phyloP scores from a whole-genome alignment of 2,113 vertebrate genomes.

The Saccopteryx leptura region DNA sequence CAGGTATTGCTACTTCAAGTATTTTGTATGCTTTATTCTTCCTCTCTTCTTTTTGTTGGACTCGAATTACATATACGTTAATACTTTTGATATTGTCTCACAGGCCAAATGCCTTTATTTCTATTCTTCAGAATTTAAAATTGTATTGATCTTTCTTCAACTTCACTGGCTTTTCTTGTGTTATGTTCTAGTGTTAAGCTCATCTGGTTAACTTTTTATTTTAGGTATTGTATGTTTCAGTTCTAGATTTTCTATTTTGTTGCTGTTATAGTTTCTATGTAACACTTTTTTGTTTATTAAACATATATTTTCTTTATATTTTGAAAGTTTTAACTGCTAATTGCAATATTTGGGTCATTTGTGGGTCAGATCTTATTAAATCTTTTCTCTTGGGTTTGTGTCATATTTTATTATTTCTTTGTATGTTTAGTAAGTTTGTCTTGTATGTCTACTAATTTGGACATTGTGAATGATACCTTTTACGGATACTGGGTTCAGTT shows the following conservation, averaged over 20 bases:
- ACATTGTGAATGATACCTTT: background rate
- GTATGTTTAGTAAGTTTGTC: background rate
- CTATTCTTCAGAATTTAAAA: background rate
- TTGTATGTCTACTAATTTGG: background rate
- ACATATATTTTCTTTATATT: conserved; percentile 1
- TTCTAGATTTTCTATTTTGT: background rate
- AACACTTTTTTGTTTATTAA: background rate
- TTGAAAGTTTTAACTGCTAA: background rate
- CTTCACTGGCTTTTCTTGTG: background rate
- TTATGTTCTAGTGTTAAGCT: background rate
- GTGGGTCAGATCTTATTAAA: background rate
- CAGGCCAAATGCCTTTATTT: background rate
- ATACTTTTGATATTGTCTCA: background rate
- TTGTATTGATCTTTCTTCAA: background rate
- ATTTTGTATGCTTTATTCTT: background rate
- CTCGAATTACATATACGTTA: background rate
- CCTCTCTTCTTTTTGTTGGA: background rate
- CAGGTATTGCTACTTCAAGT: background rate
- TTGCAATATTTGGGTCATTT: background rate
- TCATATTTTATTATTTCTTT: background rate
- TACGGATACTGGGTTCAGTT: background rate
- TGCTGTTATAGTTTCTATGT: background rate
- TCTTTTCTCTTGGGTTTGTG: background rate
- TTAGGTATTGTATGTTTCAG: background rate
- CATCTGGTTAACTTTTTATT: background rate